These are phyloP conservation scores for Zeuzera pyrina DNA, from an alignment of 2,888 invertebrate species.

Conservation along the genomic window DNA sequence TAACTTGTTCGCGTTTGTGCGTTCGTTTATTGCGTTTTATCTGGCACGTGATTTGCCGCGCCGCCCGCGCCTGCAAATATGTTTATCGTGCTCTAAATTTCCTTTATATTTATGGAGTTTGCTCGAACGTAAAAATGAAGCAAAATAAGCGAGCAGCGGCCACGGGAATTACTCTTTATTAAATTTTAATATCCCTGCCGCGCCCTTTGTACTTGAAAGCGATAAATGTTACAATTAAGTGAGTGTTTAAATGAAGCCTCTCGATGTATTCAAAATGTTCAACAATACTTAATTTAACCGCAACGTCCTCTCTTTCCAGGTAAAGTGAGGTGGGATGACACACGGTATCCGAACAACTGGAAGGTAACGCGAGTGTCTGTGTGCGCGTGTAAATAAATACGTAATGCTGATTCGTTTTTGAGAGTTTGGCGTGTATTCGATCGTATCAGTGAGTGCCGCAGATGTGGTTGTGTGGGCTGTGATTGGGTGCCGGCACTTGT, in stretches of 20 bases:
- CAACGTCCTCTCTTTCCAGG: conserved; percentile 28
- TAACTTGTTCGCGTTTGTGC: conserved; percentile 55
- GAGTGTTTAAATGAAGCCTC: conserved; percentile 36
- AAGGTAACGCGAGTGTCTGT: too few species aligned
- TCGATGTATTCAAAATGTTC: conserved; percentile 10
- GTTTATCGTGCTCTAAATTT: conserved; percentile 48
- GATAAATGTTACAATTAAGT: conserved; percentile 33
- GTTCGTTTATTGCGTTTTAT: conserved; percentile 55
- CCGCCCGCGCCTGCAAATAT: conserved; percentile 38
- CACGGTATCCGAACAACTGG: conserved; percentile 5
- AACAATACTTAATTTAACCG: conserved; percentile 3
- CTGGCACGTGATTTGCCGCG: conserved; percentile 42
- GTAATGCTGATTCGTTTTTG: not conserved
- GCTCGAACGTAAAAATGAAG: conserved; percentile 36
- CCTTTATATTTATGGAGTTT: conserved; percentile 37
- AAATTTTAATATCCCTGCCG: conserved; percentile 47
- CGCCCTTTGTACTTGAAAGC: conserved; percentile 34
- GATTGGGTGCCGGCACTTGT: not conserved
- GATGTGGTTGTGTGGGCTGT: conserved; percentile 7
- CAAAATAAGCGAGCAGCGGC: conserved; percentile 29
- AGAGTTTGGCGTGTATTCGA: not conserved
- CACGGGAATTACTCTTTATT: conserved; percentile 43
- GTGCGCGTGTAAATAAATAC: not conserved
- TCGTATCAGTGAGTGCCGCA: not conserved
- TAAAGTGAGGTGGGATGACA: conserved; percentile 37